Evolutionary conservation across 2,888 invertebrate genomes (phyloP).

Genomic region (Dexiosoma caninum): DNA sequence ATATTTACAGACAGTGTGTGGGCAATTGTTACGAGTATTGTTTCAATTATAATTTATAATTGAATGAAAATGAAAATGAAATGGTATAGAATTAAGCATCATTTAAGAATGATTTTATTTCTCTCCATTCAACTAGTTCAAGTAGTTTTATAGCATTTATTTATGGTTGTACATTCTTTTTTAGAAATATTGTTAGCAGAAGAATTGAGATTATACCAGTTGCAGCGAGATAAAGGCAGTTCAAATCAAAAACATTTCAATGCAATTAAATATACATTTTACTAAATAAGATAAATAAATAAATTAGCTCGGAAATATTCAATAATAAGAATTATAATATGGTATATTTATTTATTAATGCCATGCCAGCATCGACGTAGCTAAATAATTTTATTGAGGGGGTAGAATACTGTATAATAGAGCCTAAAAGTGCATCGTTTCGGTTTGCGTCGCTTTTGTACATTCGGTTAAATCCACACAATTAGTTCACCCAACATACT

Average conservation of each 20-base stretch:
- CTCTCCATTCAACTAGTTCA: constrained; percentile 5
- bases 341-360: too few relatives aligned
- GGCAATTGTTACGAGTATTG: constrained; percentile 48
- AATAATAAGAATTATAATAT: background rate
- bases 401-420: too few relatives aligned
- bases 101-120: constrained; percentile 25
- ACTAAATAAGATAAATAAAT: background rate
- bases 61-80: constrained; percentile 54
- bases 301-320: background rate
- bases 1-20: constrained; percentile 55
- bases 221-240: background rate
- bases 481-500: too few relatives aligned
- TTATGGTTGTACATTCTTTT: constrained; percentile 17
- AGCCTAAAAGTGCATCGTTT: too few relatives aligned
- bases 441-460: too few relatives aligned
- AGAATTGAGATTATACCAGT: background rate
- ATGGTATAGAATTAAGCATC: constrained; percentile 22
- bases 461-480: too few relatives aligned
- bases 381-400: too few relatives aligned
- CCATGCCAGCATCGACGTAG: too few relatives aligned
- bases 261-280: background rate
- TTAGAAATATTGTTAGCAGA: constrained; percentile 36
- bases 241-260: background rate
- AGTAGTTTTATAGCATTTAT: constrained; percentile 22
- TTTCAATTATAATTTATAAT: constrained; percentile 51